Conservation (phyloP, 1,140 invertebrate species). For the Drosophila willistoni region DNA sequence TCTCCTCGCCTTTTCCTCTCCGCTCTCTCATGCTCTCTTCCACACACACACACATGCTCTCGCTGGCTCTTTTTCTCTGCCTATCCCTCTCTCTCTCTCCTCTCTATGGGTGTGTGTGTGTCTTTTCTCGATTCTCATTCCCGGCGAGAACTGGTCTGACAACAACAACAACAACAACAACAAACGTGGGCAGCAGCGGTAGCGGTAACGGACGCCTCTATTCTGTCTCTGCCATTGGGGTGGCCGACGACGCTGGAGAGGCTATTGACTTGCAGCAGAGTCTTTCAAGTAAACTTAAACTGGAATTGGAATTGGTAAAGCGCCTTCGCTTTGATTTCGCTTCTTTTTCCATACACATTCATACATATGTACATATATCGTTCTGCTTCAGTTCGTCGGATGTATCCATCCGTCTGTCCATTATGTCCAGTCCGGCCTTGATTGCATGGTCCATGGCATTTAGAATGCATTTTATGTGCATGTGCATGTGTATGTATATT, state of each 20-base stretch:
- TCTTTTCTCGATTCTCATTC: conserved; percentile 16
- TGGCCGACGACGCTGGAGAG: conserved; percentile 41
- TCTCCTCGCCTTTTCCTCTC: conserved; percentile 1
- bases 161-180: conserved; percentile 2
- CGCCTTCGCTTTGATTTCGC: conserved; percentile 41
- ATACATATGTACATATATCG: conserved; percentile 7
- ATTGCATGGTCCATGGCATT: conserved; percentile 11
- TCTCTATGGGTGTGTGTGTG: conserved; percentile 8
- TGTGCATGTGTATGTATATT: background rate
- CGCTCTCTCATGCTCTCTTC: background rate
- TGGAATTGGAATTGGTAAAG: conserved; percentile 57
- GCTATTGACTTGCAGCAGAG: conserved; percentile 66
- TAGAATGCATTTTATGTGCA: background rate
- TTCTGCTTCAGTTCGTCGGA: conserved; percentile 45
- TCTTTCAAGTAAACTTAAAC: conserved; percentile 45
- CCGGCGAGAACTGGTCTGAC: conserved; percentile 48
- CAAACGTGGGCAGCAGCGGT: background rate
- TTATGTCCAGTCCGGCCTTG: background rate
- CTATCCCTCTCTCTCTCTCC: conserved; percentile 17
- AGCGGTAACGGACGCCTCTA: conserved; percentile 9
- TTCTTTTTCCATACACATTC: conserved; percentile 25
- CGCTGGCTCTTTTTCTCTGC: conserved; percentile 20
- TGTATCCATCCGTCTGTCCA: conserved; percentile 5
- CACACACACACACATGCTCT: conserved; percentile 11
- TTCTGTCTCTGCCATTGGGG: conserved; percentile 30